These are phyloP conservation scores for Invenusta paracnida DNA, from an alignment of 2,888 invertebrate species.

Conservation along the genomic window DNA sequence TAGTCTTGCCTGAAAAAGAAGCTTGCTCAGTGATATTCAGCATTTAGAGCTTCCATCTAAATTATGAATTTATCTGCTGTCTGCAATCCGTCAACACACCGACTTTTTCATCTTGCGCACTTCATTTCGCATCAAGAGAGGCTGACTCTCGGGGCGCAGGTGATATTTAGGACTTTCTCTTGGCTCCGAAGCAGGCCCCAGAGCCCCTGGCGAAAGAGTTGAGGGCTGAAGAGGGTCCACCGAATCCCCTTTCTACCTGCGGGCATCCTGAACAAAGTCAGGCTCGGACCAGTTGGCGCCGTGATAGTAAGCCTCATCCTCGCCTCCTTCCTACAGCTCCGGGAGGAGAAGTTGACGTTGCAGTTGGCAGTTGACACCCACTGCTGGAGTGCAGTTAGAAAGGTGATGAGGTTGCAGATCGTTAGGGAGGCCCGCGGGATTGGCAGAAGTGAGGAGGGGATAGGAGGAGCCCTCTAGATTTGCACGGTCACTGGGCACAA, in stretches of 20 bases:
- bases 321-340: background rate
- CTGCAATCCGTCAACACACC: conserved; percentile 35
- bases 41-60: no score
- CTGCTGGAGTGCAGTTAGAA: background rate
- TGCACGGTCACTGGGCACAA: background rate
- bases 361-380: background rate
- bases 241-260: background rate
- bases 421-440: background rate
- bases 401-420: background rate
- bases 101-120: conserved; percentile 41
- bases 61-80: no score
- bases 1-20: no score
- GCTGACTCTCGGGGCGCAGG: conserved; percentile 37
- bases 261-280: no score
- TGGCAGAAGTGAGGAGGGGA: background rate
- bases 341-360: background rate
- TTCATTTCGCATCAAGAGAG: conserved; percentile 35
- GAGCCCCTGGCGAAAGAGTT: background rate
- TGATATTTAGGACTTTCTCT: background rate
- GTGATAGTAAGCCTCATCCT: background rate
- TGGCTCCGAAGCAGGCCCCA: background rate
- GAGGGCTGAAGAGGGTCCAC: background rate
- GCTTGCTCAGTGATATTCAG: no score
- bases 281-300: background rate
- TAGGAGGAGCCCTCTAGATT: background rate